Percentiles rank a stretch among this genome's conserved stretches.
Conservation (phyloP, 2,888 invertebrate genomes). For the Catocala nupta region DNA sequence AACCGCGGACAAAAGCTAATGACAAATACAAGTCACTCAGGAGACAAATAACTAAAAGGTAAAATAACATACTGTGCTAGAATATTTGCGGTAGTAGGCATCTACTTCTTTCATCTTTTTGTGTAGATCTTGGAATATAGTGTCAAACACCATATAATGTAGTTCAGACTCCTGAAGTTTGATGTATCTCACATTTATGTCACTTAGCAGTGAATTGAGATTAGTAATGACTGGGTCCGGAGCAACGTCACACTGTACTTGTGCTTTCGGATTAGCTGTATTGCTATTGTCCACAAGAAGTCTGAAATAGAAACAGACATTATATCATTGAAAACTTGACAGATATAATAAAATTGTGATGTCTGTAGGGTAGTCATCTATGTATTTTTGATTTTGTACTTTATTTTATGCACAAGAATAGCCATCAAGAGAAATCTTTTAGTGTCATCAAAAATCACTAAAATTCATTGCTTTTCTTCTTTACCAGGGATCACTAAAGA, state of each 20-base stretch:
- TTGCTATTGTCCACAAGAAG: neutral
- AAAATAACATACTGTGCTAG: conserved; percentile 65
- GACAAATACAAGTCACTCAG: no score
- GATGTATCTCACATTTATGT: conserved; percentile 67
- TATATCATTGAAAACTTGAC: no score
- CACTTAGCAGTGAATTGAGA: conserved; percentile 65
- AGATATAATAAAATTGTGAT: no score
- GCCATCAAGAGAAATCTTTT: no score
- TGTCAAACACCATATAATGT: conserved; percentile 69
- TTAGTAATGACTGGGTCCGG: conserved; percentile 62
- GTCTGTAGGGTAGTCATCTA: no score
- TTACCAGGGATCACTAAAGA: no score
- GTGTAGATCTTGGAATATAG: conserved; percentile 65
- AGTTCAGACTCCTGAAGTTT: conserved; percentile 61
- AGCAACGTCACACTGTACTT: conserved; percentile 14
- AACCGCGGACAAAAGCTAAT: no score
- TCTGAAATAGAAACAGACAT: neutral
- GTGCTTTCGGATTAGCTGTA: neutral
- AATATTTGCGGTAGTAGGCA: conserved; percentile 68
- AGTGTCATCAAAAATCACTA: no score
- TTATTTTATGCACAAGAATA: no score
- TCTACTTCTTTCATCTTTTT: conserved; percentile 72
- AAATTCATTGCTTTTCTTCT: no score
- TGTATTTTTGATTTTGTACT: no score
- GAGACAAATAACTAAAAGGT: neutral